These are phyloP conservation scores for Daboia siamensis DNA, from an alignment of 2,113 vertebrate genomes.

Conservation along the genomic window DNA sequence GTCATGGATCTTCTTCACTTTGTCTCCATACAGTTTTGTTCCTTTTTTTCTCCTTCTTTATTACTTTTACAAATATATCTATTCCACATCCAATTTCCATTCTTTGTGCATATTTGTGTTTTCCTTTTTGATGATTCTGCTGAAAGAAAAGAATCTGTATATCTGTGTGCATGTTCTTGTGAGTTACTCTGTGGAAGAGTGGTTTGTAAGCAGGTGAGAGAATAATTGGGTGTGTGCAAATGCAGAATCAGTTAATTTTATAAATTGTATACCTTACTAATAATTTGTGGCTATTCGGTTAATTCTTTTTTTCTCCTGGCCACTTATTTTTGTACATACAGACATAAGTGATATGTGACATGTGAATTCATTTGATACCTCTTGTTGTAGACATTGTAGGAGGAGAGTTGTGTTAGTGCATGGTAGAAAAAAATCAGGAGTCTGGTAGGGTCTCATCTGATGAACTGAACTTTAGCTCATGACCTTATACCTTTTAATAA, in stretches of 20 bases:
- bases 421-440: not conserved
- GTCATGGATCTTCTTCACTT: not conserved
- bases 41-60: not conserved
- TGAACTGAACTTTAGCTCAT: not conserved
- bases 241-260: not conserved
- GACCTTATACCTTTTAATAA: not conserved
- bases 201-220: not conserved
- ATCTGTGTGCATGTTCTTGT: not conserved
- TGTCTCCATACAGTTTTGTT: not conserved
- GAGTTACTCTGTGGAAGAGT: not conserved
- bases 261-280: not conserved
- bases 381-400: not conserved
- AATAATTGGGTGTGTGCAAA: not conserved
- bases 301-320: not conserved
- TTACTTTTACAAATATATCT: not conserved
- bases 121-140: not conserved
- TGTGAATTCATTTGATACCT: not conserved
- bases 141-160: not conserved
- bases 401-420: not conserved
- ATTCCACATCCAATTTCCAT: not conserved
- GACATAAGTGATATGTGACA: not conserved
- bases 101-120: not conserved
- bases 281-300: not conserved
- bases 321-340: not conserved
- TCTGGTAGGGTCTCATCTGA: not conserved